Evolutionary conservation across 2,113 vertebrate genomes (phyloP).

Genomic region (Hippolais icterina): DNA sequence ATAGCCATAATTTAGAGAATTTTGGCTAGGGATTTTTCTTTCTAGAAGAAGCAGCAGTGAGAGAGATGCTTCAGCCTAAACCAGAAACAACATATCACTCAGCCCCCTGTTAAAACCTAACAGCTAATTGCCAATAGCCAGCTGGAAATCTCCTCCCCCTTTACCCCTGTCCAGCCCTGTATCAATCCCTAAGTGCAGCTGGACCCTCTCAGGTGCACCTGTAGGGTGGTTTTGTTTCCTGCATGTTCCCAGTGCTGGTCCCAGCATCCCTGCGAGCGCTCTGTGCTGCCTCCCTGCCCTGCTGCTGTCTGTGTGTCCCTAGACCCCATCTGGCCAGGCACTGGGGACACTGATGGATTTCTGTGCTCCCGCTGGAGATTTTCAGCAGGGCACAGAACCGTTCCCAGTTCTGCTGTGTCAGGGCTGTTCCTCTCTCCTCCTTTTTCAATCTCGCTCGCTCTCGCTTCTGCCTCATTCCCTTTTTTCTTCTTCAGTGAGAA

Average conservation of each 20-base stretch:
- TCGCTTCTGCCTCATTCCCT: neutral
- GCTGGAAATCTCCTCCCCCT: neutral
- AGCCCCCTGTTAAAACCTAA: neutral
- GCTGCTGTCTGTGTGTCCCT: fast-evolving
- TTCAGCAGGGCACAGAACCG: neutral
- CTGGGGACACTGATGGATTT: neutral
- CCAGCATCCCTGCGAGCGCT: neutral
- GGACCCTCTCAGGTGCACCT: fast-evolving
- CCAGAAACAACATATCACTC: neutral
- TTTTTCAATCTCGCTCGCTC: neutral
- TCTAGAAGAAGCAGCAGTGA: neutral
- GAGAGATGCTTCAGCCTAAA: neutral
- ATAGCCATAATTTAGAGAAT: neutral
- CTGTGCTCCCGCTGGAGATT: neutral
- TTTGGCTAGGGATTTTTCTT: neutral
- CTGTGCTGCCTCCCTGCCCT: neutral
- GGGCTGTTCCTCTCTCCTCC: neutral
- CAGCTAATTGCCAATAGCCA: neutral
- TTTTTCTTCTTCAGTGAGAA: neutral
- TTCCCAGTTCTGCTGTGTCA: neutral
- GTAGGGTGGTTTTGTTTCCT: fast-evolving
- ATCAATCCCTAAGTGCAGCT: fast-evolving
- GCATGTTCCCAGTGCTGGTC: fast-evolving
- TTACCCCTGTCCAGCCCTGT: neutral
- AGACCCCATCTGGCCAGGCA: neutral